A percentile compares a stretch with the other conserved stretches of the same genome.
Evolutionary conservation across 1,140 invertebrate genomes (phyloP).

Genomic region (Papilio machaon): DNA sequence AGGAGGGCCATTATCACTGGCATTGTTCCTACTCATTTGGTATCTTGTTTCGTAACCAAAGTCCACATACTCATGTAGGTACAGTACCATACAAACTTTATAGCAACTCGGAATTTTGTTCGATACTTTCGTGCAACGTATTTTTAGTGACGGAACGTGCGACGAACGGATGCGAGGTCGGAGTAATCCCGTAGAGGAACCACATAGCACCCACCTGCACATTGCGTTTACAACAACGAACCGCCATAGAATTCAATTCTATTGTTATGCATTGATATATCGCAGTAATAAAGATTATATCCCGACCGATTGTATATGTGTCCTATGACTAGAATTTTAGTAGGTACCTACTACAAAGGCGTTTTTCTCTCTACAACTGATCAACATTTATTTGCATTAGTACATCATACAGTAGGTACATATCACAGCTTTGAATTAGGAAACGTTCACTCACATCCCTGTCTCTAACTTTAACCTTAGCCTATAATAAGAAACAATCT

Average conservation of each 20-base stretch:
- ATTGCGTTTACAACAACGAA: not conserved
- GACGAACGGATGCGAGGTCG: not conserved
- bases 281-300: too few relatives aligned
- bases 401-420: too few relatives aligned
- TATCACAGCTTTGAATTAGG: too few relatives aligned
- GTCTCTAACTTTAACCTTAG: too few relatives aligned
- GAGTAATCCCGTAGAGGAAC: not conserved
- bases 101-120: not conserved
- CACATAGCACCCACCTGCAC: not conserved
- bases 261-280: not conserved
- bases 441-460: too few relatives aligned
- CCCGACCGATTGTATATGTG: too few relatives aligned
- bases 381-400: too few relatives aligned
- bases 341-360: too few relatives aligned
- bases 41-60: constrained; percentile 47
- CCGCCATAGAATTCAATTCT: not conserved
- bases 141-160: not conserved
- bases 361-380: too few relatives aligned
- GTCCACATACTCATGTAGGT: constrained; percentile 40
- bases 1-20: constrained; percentile 53
- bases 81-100: not conserved
- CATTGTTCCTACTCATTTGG: constrained; percentile 58
- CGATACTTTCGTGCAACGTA: not conserved
- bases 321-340: too few relatives aligned
- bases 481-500: not conserved